Base-by-base conservation (phyloP, 2,113 vertebrate species). In the Prionailurus bengalensis region DNA sequence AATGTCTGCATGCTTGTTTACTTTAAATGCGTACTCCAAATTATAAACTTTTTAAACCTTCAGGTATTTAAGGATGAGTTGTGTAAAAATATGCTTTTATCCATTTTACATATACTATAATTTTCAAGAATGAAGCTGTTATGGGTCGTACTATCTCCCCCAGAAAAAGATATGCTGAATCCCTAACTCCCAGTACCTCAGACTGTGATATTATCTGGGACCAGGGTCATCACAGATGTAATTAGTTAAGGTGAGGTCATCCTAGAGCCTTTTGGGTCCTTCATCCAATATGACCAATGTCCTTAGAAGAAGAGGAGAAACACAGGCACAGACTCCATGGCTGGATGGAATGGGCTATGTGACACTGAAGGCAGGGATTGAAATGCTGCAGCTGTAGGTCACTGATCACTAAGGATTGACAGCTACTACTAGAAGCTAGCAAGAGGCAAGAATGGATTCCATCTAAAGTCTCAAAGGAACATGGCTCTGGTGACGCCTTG, bases 171-270 rank as follows among this genome's bases (percentile, higher is more conserved):
- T 71, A 61, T 8, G 36, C 78, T 88, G 53, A 84, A 73, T 36
- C 17, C 21, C 27, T 83, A 88, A 76, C 31, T 51, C 29, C 16
- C 17, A 87, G 33, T 42, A 68, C 36, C 29, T 68, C 29, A 91
- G 48, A 94, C 73, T 81, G 55, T 95, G 83, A 42, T 25, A 51
- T 88, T 91, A n/a, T 70, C 85, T 94, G 36, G 42, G 86, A 97
- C 86, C 39, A 7, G 53, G 33, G 23, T 74, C 21, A 71, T 48
- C 63, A 45, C 3, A 61, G 25, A 74, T 73, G 21, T 73, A 58
- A 31, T 84, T 39, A 82, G 16, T 70, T 39, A 84, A 91, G 29
- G 91, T 84, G 33, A 87, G 23, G 9, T 70, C 78, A 70, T 63
- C 45, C 42, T 33, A 88, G 48, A 88, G 27, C 65, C 89, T 7